Percentiles rank a stretch among this genome's conserved stretches.
phyloP scores from a whole-genome alignment of 2,797 vertebrate genomes.

The Syngnathus rostellatus region DNA sequence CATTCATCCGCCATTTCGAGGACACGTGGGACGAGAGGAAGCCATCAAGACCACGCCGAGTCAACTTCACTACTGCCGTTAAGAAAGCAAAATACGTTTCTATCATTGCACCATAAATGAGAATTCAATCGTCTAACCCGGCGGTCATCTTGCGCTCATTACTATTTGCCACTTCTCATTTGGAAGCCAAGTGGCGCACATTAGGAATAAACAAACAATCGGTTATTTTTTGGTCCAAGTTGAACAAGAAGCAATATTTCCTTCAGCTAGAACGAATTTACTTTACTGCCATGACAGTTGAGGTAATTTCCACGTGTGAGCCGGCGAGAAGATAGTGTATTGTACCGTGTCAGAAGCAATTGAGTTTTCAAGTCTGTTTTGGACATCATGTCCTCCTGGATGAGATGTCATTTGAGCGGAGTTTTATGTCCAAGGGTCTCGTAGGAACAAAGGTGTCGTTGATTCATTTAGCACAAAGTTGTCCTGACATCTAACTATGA shows the following conservation, averaged over 20 bases:
- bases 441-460: conserved; percentile 25
- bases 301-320: conserved; percentile 48
- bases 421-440: conserved; percentile 14
- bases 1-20: conserved; percentile 31
- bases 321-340: conserved; percentile 38
- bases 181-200: background rate
- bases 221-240: conserved; percentile 12
- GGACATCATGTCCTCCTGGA: conserved; percentile 32
- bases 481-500: background rate
- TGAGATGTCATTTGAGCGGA: conserved; percentile 36
- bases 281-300: conserved; percentile 31
- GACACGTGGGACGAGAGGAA: conserved; percentile 30
- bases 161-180: conserved; percentile 1
- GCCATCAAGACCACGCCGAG: conserved; percentile 29
- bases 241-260: conserved; percentile 15
- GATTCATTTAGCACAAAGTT: conserved; percentile 32
- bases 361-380: conserved; percentile 28
- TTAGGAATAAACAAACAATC: conserved; percentile 3
- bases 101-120: conserved; percentile 25
- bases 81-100: conserved; percentile 24
- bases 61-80: conserved; percentile 39
- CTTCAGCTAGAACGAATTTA: conserved; percentile 41
- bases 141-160: conserved; percentile 2
- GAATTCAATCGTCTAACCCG: background rate
- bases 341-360: conserved; percentile 46